These are phyloP conservation scores for Sebastes miniatus DNA, from an alignment of 2,797 vertebrate genomes.

Conservation along the genomic window DNA sequence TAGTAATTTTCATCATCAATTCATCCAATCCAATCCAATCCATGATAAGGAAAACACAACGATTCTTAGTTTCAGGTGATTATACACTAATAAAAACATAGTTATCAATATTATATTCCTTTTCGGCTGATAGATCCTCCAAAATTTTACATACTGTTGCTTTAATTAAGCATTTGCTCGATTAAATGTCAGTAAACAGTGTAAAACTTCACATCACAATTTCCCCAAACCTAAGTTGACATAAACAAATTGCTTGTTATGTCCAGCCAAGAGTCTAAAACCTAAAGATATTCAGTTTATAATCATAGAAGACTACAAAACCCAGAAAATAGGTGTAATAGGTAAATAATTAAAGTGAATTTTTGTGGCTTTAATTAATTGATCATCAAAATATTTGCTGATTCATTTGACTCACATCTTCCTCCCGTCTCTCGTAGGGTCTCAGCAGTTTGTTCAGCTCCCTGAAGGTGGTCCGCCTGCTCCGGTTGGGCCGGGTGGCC, in stretches of 20 bases:
- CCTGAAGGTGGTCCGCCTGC: conserved; percentile 93
- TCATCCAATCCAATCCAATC: no score
- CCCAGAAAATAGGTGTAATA: no score
- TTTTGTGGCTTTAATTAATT: neutral
- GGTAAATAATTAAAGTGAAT: no score
- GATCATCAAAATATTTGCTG: neutral
- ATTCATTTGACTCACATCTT: neutral
- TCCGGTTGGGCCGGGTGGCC: conserved; percentile 93
- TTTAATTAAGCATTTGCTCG: neutral
- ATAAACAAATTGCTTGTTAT: neutral
- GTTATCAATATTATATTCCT: no score
- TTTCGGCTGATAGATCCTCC: no score
- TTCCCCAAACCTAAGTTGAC: neutral
- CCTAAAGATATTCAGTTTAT: neutral
- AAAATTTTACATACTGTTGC: no score
- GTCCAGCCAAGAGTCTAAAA: neutral
- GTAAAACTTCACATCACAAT: neutral
- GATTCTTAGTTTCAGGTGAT: no score
- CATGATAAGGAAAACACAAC: no score
- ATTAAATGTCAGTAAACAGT: neutral
- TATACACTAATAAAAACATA: no score
- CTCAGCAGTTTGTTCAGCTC: conserved; percentile 98
- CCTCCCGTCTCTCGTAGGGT: conserved; percentile 78
- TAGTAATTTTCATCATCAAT: neutral
- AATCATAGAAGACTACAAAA: neutral